These are phyloP conservation scores for Cotesia glomerata DNA, from an alignment of 1,140 invertebrate species.

Conservation along the genomic window DNA sequence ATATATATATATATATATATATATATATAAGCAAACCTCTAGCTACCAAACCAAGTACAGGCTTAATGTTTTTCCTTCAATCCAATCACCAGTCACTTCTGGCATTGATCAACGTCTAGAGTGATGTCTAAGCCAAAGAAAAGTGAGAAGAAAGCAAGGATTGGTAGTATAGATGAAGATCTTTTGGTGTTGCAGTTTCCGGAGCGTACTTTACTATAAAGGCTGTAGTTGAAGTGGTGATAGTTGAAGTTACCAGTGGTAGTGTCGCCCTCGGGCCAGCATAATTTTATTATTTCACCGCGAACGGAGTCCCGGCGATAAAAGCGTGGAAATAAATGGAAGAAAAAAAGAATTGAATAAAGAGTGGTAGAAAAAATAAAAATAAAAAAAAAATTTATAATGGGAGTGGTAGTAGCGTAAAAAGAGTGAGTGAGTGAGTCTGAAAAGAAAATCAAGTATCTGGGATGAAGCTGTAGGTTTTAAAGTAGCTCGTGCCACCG, in stretches of 20 bases:
- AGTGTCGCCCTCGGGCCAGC: slow-evolving; percentile 27
- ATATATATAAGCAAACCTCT: no score
- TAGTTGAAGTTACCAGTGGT: no score
- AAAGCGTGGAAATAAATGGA: slow-evolving; percentile 18
- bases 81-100: background rate
- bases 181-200: background rate
- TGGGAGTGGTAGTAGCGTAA: no score
- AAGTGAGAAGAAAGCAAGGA: slow-evolving; percentile 12
- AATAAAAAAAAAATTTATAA: background rate
- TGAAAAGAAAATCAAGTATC: slow-evolving; percentile 16
- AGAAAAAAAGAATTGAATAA: background rate
- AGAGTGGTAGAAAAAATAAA: slow-evolving; percentile 2
- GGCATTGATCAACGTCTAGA: slow-evolving; percentile 60
- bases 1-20: no score
- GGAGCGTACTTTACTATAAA: no score
- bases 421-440: slow-evolving; percentile 18
- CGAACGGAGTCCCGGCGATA: slow-evolving; percentile 38
- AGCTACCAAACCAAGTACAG: background rate
- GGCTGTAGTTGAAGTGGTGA: no score
- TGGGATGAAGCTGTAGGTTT: slow-evolving; percentile 34
- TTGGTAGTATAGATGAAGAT: background rate
- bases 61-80: background rate
- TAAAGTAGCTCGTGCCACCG: slow-evolving; percentile 31
- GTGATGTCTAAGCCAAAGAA: slow-evolving; percentile 29
- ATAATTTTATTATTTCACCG: slow-evolving; percentile 51